A percentile compares a stretch with the other conserved stretches of the same genome.
Evolutionary conservation across 2,797 vertebrate genomes (phyloP).

Genomic region (Oreonectes daqikongensis): DNA sequence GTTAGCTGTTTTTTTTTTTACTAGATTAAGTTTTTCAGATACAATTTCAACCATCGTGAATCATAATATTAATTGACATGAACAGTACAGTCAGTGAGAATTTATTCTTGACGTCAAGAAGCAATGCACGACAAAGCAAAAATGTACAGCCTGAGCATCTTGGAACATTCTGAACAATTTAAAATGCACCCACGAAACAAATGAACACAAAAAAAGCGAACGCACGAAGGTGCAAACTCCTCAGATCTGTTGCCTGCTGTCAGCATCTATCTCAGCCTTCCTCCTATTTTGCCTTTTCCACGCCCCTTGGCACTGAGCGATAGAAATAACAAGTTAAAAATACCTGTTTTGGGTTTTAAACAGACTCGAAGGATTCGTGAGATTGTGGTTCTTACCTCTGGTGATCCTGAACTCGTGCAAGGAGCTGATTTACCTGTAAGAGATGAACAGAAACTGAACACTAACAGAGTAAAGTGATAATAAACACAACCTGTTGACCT

Average conservation of each 20-base stretch:
- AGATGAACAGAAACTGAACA: conserved; percentile 41
- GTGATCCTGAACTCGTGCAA: conserved; percentile 74
- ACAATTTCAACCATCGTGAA: neutral
- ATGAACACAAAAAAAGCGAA: conserved; percentile 2
- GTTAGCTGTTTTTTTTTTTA: neutral
- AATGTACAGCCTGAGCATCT: conserved; percentile 30
- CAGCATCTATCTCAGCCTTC: conserved; percentile 73
- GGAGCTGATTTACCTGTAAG: conserved; percentile 76
- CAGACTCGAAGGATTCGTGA: neutral
- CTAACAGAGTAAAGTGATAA: conserved; percentile 27
- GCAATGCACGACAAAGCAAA: conserved; percentile 3
- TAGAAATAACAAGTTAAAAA: conserved; percentile 16
- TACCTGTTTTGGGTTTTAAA: neutral
- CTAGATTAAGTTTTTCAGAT: neutral
- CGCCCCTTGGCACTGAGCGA: conserved; percentile 76
- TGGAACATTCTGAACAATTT: conserved; percentile 25
- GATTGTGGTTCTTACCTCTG: conserved; percentile 67
- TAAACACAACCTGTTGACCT: conserved; percentile 1
- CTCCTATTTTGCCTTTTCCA: conserved; percentile 75
- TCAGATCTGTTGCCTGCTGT: neutral
- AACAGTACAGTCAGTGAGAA: conserved; percentile 27
- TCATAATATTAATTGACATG: neutral
- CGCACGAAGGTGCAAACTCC: neutral
- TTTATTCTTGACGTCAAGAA: conserved; percentile 46
- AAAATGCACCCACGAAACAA: conserved; percentile 11